Evolutionary conservation across 2,113 vertebrate genomes (phyloP), one percentile per base, ranked within the genome.

Genomic region (Nothoprocta pentlandii): DNA sequence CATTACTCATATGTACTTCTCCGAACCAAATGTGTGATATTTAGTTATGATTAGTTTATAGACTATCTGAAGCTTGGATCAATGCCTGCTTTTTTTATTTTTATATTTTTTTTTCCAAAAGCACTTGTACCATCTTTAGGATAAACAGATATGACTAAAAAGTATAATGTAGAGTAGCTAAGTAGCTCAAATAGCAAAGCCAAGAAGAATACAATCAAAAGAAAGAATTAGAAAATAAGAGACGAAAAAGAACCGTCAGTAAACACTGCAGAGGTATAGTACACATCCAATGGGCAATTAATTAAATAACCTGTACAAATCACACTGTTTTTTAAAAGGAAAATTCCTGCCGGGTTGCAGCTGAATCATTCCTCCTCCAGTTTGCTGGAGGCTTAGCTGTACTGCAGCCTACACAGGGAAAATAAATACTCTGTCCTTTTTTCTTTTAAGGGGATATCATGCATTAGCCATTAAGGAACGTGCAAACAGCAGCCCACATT

Each of bases 1-100:
- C 88, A 93, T 96, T 94, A 96, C 76, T 96, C 95, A 96, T 92
- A 41, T 74, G 91, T 91, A 85, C 81, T 93, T 85, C 80, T 66
- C 75, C 73, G 49, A 81, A 93, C 63, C 87, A 95, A 97, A 94
- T 93, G 82, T 90, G 84, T 91, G 92, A 82, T 92, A 89, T 95
- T 97, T 94, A 85, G 85, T 94, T 89, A 66, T 66, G 89, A 91
- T 92, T 93, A 85, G 70, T 91, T 92, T 76, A 82, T 59, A 88
- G 76, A 70, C 51, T 63, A 70, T 47, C 13, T 86, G 56, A 77
- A 85, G 36, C 71, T 89, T 94, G 87, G 75, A 89, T 36, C 19
- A 59, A 39, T 54, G 79, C 59, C 91, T 74, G 49, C 8, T 39
- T 70, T 92, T 39, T 39, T 39, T 39, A 8, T 39, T 39, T 39